phyloP scores from a whole-genome alignment of 1,140 invertebrate genomes.

The Panulirus ornatus region DNA sequence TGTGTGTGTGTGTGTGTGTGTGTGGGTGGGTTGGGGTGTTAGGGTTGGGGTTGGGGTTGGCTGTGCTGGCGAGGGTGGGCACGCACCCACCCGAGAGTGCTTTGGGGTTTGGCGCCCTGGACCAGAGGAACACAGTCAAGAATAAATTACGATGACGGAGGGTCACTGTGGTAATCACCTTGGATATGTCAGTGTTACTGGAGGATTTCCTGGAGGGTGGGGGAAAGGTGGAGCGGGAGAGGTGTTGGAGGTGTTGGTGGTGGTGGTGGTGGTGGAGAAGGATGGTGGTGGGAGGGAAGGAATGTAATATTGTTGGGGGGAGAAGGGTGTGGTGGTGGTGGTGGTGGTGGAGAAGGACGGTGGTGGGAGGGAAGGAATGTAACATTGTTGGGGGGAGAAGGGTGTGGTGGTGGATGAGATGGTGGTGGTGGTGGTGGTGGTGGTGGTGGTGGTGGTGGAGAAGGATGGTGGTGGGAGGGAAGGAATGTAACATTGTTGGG shows the following conservation, averaged over 20 bases:
- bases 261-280: constrained; percentile 4
- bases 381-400: background rate
- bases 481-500: background rate
- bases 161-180: background rate
- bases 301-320: no score
- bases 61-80: no score
- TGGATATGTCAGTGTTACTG: background rate
- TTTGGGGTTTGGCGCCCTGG: no score
- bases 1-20: no score
- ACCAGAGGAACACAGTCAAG: background rate
- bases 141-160: background rate
- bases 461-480: background rate
- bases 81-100: no score
- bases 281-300: background rate
- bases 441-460: background rate
- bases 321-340: background rate
- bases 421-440: background rate
- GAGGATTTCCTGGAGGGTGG: background rate
- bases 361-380: no score
- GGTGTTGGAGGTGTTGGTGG: background rate
- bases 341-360: background rate
- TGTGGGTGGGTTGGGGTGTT: no score
- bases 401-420: background rate
- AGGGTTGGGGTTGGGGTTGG: no score
- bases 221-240: background rate